Percentiles rank a stretch among this genome's conserved stretches.
Evolutionary conservation across 1,140 invertebrate species (phyloP).

Genomic region (Zaprionus camerounensis): DNA sequence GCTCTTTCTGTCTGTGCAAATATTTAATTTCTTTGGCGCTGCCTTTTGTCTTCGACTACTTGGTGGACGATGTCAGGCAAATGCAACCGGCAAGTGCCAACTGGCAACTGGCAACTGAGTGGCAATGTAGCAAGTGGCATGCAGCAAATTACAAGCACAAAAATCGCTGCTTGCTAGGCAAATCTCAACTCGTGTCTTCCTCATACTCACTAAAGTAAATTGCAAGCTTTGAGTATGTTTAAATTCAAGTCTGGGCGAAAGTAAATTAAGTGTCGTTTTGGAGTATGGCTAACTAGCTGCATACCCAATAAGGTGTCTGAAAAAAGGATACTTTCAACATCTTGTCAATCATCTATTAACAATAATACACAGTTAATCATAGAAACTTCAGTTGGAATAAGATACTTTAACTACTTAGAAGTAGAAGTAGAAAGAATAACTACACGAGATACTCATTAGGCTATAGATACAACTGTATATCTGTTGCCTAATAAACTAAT

Average conservation of each 20-base stretch:
- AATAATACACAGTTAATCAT: too few species aligned
- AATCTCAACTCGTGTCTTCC: not conserved
- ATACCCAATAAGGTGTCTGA: too few species aligned
- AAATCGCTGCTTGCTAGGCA: constrained; percentile 4
- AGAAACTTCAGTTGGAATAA: too few species aligned
- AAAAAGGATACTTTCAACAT: too few species aligned
- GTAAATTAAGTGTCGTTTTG: not conserved
- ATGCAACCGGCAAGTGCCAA: constrained; percentile 19
- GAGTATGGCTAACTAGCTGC: not conserved
- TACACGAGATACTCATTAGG: too few species aligned
- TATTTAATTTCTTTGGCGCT: constrained; percentile 54
- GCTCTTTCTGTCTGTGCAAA: constrained; percentile 21
- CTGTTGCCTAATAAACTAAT: too few species aligned
- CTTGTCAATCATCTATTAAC: too few species aligned
- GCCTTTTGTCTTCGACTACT: constrained; percentile 48
- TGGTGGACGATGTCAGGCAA: constrained; percentile 15
- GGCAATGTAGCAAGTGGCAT: constrained; percentile 7
- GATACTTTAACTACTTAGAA: too few species aligned
- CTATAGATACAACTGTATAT: too few species aligned
- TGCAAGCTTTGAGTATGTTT: not conserved
- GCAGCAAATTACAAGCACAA: constrained; percentile 5
- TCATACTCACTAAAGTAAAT: not conserved
- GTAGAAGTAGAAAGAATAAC: too few species aligned
- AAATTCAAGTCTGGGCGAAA: not conserved
- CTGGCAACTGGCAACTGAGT: not conserved